Conservation (phyloP, 2,113 vertebrate species). For the Saccopteryx bilineata region DNA sequence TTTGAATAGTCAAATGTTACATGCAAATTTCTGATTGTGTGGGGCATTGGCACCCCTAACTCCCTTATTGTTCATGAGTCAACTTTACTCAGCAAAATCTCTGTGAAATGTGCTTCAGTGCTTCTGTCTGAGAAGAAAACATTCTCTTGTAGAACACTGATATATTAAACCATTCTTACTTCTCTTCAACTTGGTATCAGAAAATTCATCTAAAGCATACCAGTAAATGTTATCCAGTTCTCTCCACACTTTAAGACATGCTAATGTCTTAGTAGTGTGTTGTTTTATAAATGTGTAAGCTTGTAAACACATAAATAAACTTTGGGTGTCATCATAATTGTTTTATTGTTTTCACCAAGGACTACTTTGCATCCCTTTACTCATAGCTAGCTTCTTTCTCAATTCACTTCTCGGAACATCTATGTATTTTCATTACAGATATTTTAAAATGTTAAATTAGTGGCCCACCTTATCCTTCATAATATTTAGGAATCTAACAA, state of each 20-base stretch:
- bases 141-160: background rate
- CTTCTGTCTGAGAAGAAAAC: background rate
- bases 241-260: background rate
- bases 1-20: background rate
- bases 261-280: background rate
- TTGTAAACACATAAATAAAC: background rate
- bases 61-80: background rate
- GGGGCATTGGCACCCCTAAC: background rate
- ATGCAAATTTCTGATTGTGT: background rate
- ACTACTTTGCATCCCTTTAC: background rate
- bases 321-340: background rate
- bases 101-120: background rate
- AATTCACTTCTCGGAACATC: background rate
- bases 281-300: constrained; percentile 4
- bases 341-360: constrained; percentile 32
- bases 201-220: background rate
- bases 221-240: background rate
- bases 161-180: background rate
- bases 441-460: background rate
- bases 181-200: background rate
- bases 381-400: background rate
- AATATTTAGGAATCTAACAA: constrained; percentile 22
- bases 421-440: background rate
- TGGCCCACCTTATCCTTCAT: background rate
- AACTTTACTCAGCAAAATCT: background rate